phyloP scores from a whole-genome alignment of 2,797 vertebrate species.

The Xenentodon cancila region DNA sequence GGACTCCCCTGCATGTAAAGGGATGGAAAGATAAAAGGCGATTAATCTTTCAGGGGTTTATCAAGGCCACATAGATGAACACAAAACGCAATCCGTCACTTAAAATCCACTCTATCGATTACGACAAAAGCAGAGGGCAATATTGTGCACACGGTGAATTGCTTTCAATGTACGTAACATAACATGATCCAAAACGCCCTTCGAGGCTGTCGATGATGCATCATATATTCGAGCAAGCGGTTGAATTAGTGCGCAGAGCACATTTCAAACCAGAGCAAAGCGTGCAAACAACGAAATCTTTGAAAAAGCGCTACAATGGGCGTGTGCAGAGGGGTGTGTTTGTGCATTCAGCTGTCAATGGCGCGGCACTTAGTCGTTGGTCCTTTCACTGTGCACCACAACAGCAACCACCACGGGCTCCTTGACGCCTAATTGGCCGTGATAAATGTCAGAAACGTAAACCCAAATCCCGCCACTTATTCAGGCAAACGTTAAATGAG shows the following conservation, averaged over 20 bases:
- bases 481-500: too few relatives aligned
- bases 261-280: conserved; percentile 31
- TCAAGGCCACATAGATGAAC: conserved; percentile 4
- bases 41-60: conserved; percentile 26
- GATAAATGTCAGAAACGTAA: background rate
- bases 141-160: background rate
- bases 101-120: background rate
- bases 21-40: conserved; percentile 14
- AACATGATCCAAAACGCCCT: conserved; percentile 2
- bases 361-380: conserved; percentile 76
- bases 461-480: background rate
- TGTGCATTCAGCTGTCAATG: conserved; percentile 80
- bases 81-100: conserved; percentile 3
- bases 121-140: background rate
- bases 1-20: conserved; percentile 9
- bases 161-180: conserved; percentile 5
- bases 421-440: background rate
- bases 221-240: conserved; percentile 1
- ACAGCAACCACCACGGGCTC: conserved; percentile 9
- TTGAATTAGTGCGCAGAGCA: conserved; percentile 36
- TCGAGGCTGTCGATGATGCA: conserved; percentile 6
- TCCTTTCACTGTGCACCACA: conserved; percentile 8
- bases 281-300: conserved; percentile 67
- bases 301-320: conserved; percentile 72
- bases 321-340: conserved; percentile 79